Evolutionary conservation across 2,797 vertebrate genomes (phyloP), one percentile per base, ranked within the genome.

Genomic region (Sebastes cheni): DNA sequence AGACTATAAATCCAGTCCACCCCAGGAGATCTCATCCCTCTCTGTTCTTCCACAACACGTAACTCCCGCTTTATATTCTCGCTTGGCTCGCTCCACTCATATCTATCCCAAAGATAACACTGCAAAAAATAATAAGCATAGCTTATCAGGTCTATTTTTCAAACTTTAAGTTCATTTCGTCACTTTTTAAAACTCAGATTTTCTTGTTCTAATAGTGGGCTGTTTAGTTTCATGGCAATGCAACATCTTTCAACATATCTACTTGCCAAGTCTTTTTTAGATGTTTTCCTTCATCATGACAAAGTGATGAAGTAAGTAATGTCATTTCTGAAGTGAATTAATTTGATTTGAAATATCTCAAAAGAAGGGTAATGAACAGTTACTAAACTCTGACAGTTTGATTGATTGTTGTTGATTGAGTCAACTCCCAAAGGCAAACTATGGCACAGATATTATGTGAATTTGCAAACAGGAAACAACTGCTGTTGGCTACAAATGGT

Each of bases 31-130:
- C 77, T 81, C 82, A 82, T 62, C 82, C 36, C 54, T 46, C 56
- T 62, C 46, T 70, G 25, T 76, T 56, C 71, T 42, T 77, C 75
- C 39, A 55, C 58, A 6, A 72, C 80, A 82, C 71, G 75, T 23
- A 83, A 77, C 74, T 82, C n/a, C 27, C 36, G 56, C 56, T 79
- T 82, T 72, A 74, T 67, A 83, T 71, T 72, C 72, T 50, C 4
- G 13, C 32, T 86, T 84, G 74, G 80, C 77, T 73, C 20, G 5
- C 32, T 82, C 18, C 34, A 11, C 42, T 77, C 22, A 60, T 22
- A 42, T 80, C 56, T 8, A 27, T 55, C 74, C 84, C 86, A 90
- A 79, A 2, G 78, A 77, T 25, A 84, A 88, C 86, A 79, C 39
- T 27, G 72, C 23, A 79, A 68, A 83, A 82, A 71, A 71, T 36